Conservation (phyloP, 1,140 invertebrate genomes). For the Neodiprion lecontei region DNA sequence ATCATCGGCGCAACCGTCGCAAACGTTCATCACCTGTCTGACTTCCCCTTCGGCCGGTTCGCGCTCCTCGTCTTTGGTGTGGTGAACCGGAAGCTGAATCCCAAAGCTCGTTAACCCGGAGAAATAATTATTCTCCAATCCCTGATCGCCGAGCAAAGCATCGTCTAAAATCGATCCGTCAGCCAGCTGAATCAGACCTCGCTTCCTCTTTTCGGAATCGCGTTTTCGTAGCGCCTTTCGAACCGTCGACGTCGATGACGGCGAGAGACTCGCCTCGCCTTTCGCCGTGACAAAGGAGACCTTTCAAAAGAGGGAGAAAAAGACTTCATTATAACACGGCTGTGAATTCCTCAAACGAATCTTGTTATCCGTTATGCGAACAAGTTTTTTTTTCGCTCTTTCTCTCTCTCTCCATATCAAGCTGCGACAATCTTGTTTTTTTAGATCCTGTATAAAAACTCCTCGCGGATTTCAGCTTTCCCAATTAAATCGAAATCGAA, state of each 20-base stretch:
- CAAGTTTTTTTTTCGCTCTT: no score
- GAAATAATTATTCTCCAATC: constrained; percentile 51
- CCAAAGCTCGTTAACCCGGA: constrained; percentile 74
- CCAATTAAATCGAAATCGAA: no score
- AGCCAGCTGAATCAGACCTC: constrained; percentile 68
- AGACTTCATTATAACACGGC: background rate
- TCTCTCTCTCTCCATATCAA: no score
- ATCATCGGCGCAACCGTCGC: constrained; percentile 74
- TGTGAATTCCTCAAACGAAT: no score
- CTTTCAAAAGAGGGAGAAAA: constrained; percentile 21
- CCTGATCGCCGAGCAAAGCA: constrained; percentile 55
- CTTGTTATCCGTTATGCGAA: no score
- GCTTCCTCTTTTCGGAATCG: constrained; percentile 62
- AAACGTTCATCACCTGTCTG: constrained; percentile 77
- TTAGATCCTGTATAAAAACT: no score
- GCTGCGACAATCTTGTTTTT: no score
- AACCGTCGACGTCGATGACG: background rate
- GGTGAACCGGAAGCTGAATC: constrained; percentile 64
- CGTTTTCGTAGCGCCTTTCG: constrained; percentile 35
- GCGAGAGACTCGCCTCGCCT: background rate
- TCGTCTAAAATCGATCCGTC: constrained; percentile 74
- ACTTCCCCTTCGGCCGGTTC: constrained; percentile 85
- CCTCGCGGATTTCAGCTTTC: no score
- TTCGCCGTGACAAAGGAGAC: constrained; percentile 33
- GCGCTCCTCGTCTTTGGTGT: constrained; percentile 68